phyloP scores from a whole-genome alignment of 1,140 invertebrate species.

The Homarus americanus region DNA sequence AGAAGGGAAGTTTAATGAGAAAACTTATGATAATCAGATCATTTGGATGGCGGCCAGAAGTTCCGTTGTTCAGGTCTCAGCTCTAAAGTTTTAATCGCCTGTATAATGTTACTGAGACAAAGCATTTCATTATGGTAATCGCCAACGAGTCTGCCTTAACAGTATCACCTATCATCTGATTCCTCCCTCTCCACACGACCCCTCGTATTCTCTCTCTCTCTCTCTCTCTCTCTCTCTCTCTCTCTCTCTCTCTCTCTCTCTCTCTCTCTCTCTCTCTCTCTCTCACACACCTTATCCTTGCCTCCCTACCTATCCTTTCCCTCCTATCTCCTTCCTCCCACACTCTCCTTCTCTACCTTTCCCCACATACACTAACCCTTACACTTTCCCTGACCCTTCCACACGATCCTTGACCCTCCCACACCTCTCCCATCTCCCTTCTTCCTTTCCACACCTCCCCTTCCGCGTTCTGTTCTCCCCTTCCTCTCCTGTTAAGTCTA shows the following conservation, averaged over 20 bases:
- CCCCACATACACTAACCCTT: no score
- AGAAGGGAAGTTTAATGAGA: neutral
- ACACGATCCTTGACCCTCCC: no score
- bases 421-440: no score
- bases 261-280: neutral
- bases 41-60: neutral
- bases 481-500: no score
- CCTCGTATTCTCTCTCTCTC: neutral
- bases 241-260: neutral
- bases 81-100: neutral
- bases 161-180: neutral
- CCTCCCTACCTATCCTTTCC: neutral
- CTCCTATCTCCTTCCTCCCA: neutral
- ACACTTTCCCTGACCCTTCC: no score
- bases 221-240: neutral
- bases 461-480: no score
- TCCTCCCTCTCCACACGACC: neutral
- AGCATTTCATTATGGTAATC: conserved; percentile 1
- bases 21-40: conserved; percentile 15
- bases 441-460: no score
- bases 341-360: neutral
- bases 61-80: neutral
- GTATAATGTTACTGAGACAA: neutral
- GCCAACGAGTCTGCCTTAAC: neutral
- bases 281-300: no score